A percentile compares a stretch with the other conserved stretches of the same genome.
phyloP scores from a whole-genome alignment of 2,113 vertebrate species.

The Mastomys natalensis region DNA sequence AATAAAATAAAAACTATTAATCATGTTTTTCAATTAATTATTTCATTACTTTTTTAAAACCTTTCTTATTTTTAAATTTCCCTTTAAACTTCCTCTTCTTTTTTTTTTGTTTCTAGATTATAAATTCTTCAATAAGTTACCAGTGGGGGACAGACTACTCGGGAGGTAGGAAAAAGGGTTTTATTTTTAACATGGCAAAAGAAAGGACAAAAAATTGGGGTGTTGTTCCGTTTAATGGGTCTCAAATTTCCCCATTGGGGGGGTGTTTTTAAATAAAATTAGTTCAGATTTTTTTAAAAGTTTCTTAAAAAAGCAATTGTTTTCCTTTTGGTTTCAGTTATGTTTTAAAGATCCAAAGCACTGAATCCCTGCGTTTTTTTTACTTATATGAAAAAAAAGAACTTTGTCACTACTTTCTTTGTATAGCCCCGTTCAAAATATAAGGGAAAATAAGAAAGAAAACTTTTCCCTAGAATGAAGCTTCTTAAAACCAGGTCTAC shows the following conservation, averaged over 20 bases:
- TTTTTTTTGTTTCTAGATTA: no score
- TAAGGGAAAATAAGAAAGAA: neutral
- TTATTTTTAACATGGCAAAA: no score
- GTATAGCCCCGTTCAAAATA: neutral
- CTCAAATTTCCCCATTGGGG: neutral
- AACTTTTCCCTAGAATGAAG: neutral
- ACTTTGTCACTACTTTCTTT: neutral
- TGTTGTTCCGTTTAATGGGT: neutral
- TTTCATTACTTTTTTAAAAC: no score
- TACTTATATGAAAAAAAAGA: neutral
- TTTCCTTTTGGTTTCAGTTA: neutral
- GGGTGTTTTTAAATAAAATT: neutral
- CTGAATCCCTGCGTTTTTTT: neutral
- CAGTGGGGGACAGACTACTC: no score
- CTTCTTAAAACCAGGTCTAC: neutral
- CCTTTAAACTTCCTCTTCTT: no score
- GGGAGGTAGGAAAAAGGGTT: no score
- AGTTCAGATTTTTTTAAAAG: neutral
- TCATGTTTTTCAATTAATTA: no score
- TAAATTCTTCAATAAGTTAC: no score
- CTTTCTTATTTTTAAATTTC: no score
- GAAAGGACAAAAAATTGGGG: no score
- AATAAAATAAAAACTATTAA: no score
- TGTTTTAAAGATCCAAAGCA: slow-evolving; percentile 26
- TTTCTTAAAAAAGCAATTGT: neutral